A percentile compares a stretch with the other conserved stretches of the same genome.
phyloP scores from a whole-genome alignment of 1,140 invertebrate species.

The Drosophila bipectinata region DNA sequence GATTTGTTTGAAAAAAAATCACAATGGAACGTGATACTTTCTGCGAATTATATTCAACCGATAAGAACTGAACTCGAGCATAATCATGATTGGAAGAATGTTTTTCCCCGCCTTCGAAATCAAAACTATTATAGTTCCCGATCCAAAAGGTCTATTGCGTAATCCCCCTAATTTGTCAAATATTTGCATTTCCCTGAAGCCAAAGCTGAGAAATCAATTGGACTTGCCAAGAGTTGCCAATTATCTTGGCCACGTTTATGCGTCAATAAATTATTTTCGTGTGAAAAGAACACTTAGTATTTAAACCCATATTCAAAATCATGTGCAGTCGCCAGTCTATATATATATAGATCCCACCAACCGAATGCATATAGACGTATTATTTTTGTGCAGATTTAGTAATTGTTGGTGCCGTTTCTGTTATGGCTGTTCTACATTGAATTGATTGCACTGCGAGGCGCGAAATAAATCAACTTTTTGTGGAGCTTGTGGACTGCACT shows the following conservation, averaged over 20 bases:
- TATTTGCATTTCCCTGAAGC: constrained; percentile 3
- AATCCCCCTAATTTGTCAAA: neutral
- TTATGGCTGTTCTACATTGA: constrained; percentile 44
- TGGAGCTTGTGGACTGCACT: constrained; percentile 39
- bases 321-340: constrained; percentile 9
- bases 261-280: constrained; percentile 75
- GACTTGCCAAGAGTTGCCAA: constrained; percentile 60
- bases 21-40: constrained; percentile 12
- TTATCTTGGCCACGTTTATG: constrained; percentile 69
- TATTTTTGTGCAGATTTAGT: constrained; percentile 30
- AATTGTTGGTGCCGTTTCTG: constrained; percentile 24
- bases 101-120: neutral
- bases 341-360: constrained; percentile 23
- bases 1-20: constrained; percentile 9
- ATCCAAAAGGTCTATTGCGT: neutral
- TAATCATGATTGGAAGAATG: neutral
- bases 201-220: constrained; percentile 57
- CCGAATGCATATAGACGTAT: constrained; percentile 5
- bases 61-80: neutral
- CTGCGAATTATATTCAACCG: neutral
- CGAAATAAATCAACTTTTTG: constrained; percentile 51
- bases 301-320: constrained; percentile 31
- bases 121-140: neutral
- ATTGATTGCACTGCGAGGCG: constrained; percentile 41
- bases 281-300: constrained; percentile 55